Conservation (phyloP, 2,797 vertebrate genomes). For the Emydoidea blandingii region DNA sequence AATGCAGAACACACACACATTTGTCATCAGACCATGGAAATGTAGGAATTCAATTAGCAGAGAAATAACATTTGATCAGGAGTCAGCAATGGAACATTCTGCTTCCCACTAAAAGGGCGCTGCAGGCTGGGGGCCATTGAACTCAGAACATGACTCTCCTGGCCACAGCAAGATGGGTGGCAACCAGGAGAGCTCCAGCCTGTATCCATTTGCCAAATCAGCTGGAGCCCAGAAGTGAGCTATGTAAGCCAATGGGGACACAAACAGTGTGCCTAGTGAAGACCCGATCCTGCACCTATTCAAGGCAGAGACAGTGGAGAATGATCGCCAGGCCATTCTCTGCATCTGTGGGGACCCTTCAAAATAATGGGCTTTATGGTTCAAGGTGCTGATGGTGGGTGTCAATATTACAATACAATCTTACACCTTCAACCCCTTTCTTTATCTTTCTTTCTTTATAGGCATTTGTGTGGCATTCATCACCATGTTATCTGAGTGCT, state of each 20-base stretch:
- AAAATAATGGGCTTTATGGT: not conserved
- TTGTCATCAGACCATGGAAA: slow-evolving; percentile 10
- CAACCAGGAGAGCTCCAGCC: not conserved
- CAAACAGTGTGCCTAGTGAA: not conserved
- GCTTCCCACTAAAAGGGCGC: not conserved
- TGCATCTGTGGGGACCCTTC: not conserved
- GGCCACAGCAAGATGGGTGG: not conserved
- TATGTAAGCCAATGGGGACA: not conserved
- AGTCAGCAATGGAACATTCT: not conserved
- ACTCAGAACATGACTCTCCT: not conserved
- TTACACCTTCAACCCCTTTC: not conserved
- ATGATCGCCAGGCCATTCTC: not conserved
- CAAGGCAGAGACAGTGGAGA: not conserved
- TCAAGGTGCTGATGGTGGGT: not conserved
- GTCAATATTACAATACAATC: not conserved
- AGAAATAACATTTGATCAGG: not conserved
- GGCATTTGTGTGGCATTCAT: not conserved
- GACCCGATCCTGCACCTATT: not conserved
- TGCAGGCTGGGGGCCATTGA: slow-evolving; percentile 11
- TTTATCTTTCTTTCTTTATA: rapidly evolving
- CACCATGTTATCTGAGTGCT: not conserved
- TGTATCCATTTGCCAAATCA: slow-evolving; percentile 6
- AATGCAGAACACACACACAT: slow-evolving; percentile 24
- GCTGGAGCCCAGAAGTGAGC: not conserved
- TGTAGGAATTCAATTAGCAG: slow-evolving; percentile 43